Evolutionary conservation across 2,888 invertebrate species (phyloP).

Genomic region (Euplexia lucipara): DNA sequence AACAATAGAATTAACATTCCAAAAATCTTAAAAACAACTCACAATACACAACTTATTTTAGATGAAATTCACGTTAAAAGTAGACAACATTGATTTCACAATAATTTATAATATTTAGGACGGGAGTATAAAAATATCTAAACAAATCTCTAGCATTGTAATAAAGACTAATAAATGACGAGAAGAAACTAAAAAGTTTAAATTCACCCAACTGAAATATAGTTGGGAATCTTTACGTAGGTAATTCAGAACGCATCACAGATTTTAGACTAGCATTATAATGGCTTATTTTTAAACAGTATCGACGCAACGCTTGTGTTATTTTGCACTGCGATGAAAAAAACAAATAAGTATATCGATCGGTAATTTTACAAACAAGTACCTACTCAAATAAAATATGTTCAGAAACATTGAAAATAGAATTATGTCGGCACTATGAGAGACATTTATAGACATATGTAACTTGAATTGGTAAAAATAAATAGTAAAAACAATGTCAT

Average conservation of each 20-base stretch:
- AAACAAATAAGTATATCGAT: too few species aligned
- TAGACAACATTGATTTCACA: conserved; percentile 39
- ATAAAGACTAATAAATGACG: conserved; percentile 47
- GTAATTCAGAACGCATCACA: conserved; percentile 69
- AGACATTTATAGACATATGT: conserved; percentile 6
- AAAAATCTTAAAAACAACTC: conserved; percentile 59
- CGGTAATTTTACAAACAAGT: conserved; percentile 67
- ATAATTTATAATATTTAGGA: conserved; percentile 29
- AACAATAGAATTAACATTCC: conserved; percentile 75
- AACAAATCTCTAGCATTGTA: conserved; percentile 58
- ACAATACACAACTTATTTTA: conserved; percentile 50
- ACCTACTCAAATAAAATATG: conserved; percentile 23
- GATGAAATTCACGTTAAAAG: conserved; percentile 33
- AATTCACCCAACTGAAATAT: conserved; percentile 46
- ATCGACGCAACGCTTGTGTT: conserved; percentile 71
- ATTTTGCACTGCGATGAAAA: conserved; percentile 67
- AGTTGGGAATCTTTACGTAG: conserved; percentile 66
- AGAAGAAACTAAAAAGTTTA: conserved; percentile 39
- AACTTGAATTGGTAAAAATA: conserved; percentile 14
- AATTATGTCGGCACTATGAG: conserved; percentile 1
- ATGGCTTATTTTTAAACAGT: conserved; percentile 70
- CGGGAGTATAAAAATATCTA: conserved; percentile 38
- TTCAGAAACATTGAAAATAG: conserved; percentile 32
- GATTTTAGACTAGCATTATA: conserved; percentile 59
- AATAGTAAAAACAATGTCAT: neutral